Evolutionary conservation across 1,140 invertebrate genomes (phyloP).

Genomic region (Spodoptera frugiperda): DNA sequence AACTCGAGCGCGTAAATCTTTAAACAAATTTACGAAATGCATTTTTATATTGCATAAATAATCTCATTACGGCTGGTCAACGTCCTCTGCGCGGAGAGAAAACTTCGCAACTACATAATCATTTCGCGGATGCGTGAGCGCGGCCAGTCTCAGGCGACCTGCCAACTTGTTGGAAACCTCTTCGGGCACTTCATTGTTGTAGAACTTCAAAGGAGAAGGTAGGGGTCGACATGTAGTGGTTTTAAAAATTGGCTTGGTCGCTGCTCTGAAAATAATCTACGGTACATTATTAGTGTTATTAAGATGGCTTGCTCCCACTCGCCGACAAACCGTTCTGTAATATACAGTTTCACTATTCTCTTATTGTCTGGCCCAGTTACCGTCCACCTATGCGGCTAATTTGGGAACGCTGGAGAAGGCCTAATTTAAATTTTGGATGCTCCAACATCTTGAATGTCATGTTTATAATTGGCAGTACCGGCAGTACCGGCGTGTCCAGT

Average conservation of each 20-base stretch:
- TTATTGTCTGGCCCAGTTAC: conserved; percentile 50
- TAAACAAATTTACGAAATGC: conserved; percentile 32
- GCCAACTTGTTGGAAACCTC: conserved; percentile 3
- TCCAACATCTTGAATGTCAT: conserved; percentile 34
- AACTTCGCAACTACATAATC: conserved; percentile 40
- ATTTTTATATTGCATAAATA: conserved; percentile 43
- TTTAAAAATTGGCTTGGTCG: conserved; percentile 47
- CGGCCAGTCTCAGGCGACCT: conserved; percentile 30
- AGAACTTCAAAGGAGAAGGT: conserved; percentile 1
- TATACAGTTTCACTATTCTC: conserved; percentile 51
- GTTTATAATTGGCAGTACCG: conserved; percentile 39
- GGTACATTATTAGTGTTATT: conserved; percentile 51
- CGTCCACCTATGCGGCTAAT: conserved; percentile 47
- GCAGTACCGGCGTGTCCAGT: not conserved
- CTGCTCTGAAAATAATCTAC: conserved; percentile 46
- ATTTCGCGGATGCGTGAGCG: conserved; percentile 23
- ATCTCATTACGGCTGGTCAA: conserved; percentile 46
- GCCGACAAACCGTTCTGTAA: conserved; percentile 39
- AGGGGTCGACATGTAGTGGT: conserved; percentile 33
- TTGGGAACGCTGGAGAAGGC: conserved; percentile 43
- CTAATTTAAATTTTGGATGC: conserved; percentile 34
- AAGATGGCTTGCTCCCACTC: conserved; percentile 47
- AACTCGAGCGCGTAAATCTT: conserved; percentile 21
- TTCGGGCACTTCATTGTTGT: conserved; percentile 12
- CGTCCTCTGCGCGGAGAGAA: conserved; percentile 29